Evolutionary conservation across 2,797 vertebrate species (phyloP), one percentile per base, ranked within the genome.

Genomic region (Mallotus villosus): DNA sequence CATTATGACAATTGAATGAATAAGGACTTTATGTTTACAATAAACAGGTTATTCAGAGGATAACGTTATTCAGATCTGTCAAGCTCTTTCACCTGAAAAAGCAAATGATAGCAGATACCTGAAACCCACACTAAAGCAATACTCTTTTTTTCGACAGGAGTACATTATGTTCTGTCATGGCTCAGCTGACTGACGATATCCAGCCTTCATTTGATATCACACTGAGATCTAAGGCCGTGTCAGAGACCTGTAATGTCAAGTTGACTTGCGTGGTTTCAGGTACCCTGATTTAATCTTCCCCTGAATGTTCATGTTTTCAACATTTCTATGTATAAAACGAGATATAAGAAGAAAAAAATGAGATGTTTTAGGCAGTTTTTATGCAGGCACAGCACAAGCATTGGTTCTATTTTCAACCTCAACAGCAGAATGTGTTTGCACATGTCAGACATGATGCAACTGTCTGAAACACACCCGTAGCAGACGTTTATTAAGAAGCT

Each of bases 111-210:
- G 11, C 49, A 27, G 14, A 11, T 41, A 22, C 16, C 12, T 65
- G 17, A 64, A 41, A 5, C 24, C 37, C 14, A 16, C 25, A 66
- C 41, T 82, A 34, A 85, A 68, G 14, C 29, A 2, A n/a, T 19
- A 19, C 7, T 27, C 59, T 74, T 46, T 88, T 88, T 91, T 74
- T 55, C 51, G 0, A n/a, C 86, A 99, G 98, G 94, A 98, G 96
- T 92, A 98, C 97, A 58, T 94, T 99, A 87, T 99, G 97, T 92
- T 96, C 91, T 68, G 94, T 99, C 84, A 99, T 99, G 91, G 95
- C 98, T 82, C 98, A 99, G 87, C 93, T 99, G 86, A 98, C 97
- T 0, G 98, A 99, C 72, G 98, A 99, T 85, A 95, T 95, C 63
- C 98, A 99, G 86, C 98, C 98, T 0, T 92, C 94, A 19, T 99